Evolutionary conservation across 2,113 vertebrate species (phyloP).

Genomic region (Alaudala cheleensis): DNA sequence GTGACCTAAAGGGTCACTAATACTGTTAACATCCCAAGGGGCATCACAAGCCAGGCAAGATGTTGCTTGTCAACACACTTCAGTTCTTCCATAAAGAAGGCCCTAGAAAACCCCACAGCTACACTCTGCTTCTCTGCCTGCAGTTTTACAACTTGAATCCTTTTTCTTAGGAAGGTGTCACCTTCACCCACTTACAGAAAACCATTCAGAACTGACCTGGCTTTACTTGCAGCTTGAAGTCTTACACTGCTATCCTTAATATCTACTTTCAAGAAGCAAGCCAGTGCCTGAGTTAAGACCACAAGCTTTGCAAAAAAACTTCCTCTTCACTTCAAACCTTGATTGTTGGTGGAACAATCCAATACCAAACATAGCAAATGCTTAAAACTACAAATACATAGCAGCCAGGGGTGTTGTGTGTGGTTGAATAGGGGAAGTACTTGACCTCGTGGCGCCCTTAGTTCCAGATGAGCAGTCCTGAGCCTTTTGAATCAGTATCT

Average conservation of each 20-base stretch:
- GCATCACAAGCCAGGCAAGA: background rate
- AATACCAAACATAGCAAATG: background rate
- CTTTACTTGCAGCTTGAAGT: background rate
- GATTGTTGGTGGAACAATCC: background rate
- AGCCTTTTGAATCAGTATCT: background rate
- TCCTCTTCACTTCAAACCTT: background rate
- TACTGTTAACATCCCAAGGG: background rate
- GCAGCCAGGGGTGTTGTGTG: background rate
- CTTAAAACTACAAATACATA: background rate
- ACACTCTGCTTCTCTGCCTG: background rate
- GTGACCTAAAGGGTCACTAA: background rate
- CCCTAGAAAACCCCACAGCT: background rate
- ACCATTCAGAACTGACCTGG: background rate
- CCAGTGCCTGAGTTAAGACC: background rate
- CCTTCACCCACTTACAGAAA: background rate
- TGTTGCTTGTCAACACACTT: background rate
- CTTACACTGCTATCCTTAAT: background rate
- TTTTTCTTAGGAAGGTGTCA: background rate
- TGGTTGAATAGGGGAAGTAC: slow-evolving; percentile 49
- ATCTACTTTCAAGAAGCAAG: fast-evolving
- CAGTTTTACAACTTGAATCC: background rate
- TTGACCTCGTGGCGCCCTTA: background rate
- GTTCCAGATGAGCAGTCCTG: slow-evolving; percentile 43
- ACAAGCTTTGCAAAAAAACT: background rate
- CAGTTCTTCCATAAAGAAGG: background rate